Evolutionary conservation across 2,888 invertebrate genomes (phyloP), one percentile per base, ranked within the genome.

Genomic region (Drosophila ustulata): DNA sequence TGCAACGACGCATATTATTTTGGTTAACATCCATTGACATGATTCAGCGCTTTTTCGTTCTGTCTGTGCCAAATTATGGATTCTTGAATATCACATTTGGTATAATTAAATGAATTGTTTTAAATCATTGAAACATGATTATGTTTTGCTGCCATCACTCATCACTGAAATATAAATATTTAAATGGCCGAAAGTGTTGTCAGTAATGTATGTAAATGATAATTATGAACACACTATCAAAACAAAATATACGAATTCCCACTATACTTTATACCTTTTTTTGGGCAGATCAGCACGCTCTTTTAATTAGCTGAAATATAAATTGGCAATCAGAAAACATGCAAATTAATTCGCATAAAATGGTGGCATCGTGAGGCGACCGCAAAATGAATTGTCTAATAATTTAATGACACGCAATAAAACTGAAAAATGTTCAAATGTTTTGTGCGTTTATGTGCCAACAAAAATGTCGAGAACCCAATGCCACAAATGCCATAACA

Each of bases 401-500:
- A 71, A 72, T 85, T 82, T 82, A 77, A 82, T 75, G 72, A 66
- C 86, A 78, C 70, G 69, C 67, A 75, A 85, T 73, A 67, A 82
- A 72, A 71, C 65, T 65, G 25, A 72, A 68, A 74, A 53, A 53
- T 37, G 39, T 50, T 43, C 28, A 11, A 45, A 43, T 32, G 18
- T 39, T 11, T 18, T 18, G n/a, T 43, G 43, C 30, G 45, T 59
- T 28, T 56, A 26, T 62, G 41, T 61, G 78, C 43, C 61, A 76
- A 66, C 50, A 9, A 76, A 59, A 78, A 43, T 67, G 75, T 71
- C 68, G 66, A 49, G 71, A 80, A 82, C 69, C 69, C 82, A 85
- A 85, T 83, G 86, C 88, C 86, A 82, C 77, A 77, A 85, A 88
- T 82, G 80, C 82, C 82, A 85, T 74, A 88, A 88, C 88, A 88